phyloP scores from a whole-genome alignment of 1,140 invertebrate species.

The Globodera ellingtonae region DNA sequence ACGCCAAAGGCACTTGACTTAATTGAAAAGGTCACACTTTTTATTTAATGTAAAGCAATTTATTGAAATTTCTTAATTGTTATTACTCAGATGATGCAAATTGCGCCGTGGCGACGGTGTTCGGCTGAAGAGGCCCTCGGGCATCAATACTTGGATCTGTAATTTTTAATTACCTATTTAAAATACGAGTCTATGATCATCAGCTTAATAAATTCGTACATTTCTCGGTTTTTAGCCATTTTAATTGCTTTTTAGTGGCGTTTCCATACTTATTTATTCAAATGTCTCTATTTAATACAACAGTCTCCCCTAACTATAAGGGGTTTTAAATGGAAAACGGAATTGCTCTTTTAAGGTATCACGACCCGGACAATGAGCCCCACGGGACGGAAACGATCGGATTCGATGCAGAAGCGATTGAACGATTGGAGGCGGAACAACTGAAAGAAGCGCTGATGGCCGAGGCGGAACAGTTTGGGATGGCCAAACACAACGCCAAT shows the following conservation, averaged over 20 bases:
- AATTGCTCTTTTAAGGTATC: slow-evolving; percentile 5
- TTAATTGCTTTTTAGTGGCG: too few species aligned
- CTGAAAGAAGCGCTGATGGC: slow-evolving; percentile 29
- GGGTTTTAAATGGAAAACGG: too few species aligned
- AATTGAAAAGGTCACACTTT: slow-evolving; percentile 29
- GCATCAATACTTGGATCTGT: slow-evolving; percentile 53
- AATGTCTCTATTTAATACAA: too few species aligned
- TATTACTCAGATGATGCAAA: slow-evolving; percentile 34
- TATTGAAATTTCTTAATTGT: background rate
- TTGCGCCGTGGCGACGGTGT: slow-evolving; percentile 47
- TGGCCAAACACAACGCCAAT: background rate
- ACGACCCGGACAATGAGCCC: slow-evolving; percentile 54
- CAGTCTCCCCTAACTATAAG: too few species aligned
- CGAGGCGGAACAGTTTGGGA: slow-evolving; percentile 39
- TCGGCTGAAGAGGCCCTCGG: slow-evolving; percentile 54
- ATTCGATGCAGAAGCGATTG: slow-evolving; percentile 53
- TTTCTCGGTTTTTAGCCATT: too few species aligned
- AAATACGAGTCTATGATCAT: too few species aligned
- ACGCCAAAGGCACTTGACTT: slow-evolving; percentile 44
- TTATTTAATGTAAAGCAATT: background rate
- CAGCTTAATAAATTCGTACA: too few species aligned
- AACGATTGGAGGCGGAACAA: slow-evolving; percentile 29
- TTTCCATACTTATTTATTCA: too few species aligned
- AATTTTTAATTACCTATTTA: slow-evolving; percentile 3
- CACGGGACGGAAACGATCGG: slow-evolving; percentile 29